Percentiles rank a stretch among this genome's conserved stretches.
These are phyloP conservation scores for Tinea pellionella DNA, from an alignment of 2,888 invertebrate genomes.

Conservation along the genomic window DNA sequence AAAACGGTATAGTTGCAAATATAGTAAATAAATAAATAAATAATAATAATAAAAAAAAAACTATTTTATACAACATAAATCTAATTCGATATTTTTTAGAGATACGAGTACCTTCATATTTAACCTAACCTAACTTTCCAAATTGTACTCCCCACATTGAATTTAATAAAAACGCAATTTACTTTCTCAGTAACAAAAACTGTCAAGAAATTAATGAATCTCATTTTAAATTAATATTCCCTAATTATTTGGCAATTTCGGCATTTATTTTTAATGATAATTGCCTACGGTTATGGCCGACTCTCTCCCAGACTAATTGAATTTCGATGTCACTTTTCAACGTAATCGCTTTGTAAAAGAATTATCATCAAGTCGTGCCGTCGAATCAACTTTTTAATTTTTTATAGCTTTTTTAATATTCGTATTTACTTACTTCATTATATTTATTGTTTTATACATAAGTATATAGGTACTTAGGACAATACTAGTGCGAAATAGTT, in stretches of 20 bases:
- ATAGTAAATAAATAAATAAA: no score
- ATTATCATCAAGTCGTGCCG: background rate
- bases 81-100: no score
- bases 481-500: no score
- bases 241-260: constrained; percentile 6
- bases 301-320: constrained; percentile 19
- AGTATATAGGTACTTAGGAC: no score
- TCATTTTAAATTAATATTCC: constrained; percentile 8
- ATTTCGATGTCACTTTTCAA: constrained; percentile 20
- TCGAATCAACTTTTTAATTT: constrained; percentile 15
- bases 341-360: constrained; percentile 4
- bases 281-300: background rate
- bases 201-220: background rate
- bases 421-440: background rate
- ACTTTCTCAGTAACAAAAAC: background rate
- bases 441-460: background rate
- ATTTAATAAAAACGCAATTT: background rate
- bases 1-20: no score
- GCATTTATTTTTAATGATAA: constrained; percentile 11
- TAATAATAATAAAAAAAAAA: no score
- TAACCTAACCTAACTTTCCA: no score
- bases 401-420: constrained; percentile 13
- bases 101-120: no score
- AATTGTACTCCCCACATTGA: no score
- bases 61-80: no score